These are phyloP conservation scores for Hiodon tergisus DNA, from an alignment of 2,113 vertebrate genomes.

Conservation along the genomic window DNA sequence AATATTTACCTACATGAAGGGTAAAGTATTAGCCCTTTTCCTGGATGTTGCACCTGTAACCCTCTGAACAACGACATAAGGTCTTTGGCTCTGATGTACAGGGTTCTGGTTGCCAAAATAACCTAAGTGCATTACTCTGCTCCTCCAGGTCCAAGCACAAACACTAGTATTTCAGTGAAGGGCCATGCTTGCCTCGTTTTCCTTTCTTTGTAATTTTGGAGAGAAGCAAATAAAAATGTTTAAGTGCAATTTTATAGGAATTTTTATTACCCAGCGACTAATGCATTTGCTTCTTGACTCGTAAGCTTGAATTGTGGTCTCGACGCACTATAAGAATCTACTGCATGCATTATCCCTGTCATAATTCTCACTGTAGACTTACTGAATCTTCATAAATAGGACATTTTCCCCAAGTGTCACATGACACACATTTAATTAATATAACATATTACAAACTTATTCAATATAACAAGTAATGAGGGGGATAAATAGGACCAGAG, in stretches of 20 bases:
- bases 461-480: not conserved
- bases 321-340: not conserved
- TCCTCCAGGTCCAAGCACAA: not conserved
- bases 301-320: not conserved
- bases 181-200: conserved; percentile 1
- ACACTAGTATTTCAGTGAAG: not conserved
- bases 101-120: not conserved
- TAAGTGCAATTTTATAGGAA: conserved; percentile 9
- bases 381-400: not conserved
- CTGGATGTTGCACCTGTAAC: too few relatives aligned
- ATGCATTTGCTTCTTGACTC: conserved; percentile 15
- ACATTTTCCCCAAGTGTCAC: not conserved
- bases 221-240: not conserved
- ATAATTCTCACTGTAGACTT: not conserved
- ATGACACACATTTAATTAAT: not conserved
- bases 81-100: not conserved
- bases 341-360: not conserved
- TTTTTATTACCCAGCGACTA: conserved; percentile 6
- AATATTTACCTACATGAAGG: too few relatives aligned
- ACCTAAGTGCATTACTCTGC: conserved; percentile 8
- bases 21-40: too few relatives aligned
- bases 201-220: not conserved
- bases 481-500: too few relatives aligned
- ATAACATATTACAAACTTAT: not conserved
- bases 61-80: not conserved